Conservation (phyloP, 2,888 invertebrate genomes). For the Alloscopus bannaensis region DNA sequence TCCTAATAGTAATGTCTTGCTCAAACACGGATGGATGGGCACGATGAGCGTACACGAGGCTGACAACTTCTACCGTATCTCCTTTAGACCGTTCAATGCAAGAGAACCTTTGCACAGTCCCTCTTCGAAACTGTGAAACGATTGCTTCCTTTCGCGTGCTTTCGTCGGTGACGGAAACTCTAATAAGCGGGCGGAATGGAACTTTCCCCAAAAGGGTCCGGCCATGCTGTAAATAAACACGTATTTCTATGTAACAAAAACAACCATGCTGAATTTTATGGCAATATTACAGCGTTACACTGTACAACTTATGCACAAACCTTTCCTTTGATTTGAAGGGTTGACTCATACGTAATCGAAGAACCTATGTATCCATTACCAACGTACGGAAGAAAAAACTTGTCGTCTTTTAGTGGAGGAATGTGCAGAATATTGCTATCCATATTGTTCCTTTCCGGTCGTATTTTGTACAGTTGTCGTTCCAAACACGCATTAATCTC, state of each 20-base stretch:
- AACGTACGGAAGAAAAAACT: slow-evolving; percentile 82
- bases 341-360: slow-evolving; percentile 80
- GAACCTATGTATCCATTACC: slow-evolving; percentile 86
- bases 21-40: slow-evolving; percentile 86
- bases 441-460: slow-evolving; percentile 80
- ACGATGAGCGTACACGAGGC: slow-evolving; percentile 86
- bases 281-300: too few relatives aligned
- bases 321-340: slow-evolving; percentile 80
- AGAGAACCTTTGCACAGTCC: slow-evolving; percentile 80
- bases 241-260: too few relatives aligned
- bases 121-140: slow-evolving; percentile 80
- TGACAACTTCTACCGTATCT: slow-evolving; percentile 68
- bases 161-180: slow-evolving; percentile 78
- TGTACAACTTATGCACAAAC: slow-evolving; percentile 63
- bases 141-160: slow-evolving; percentile 81
- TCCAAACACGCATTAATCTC: slow-evolving; percentile 81
- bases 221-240: slow-evolving; percentile 76
- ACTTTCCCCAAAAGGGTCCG: slow-evolving; percentile 82
- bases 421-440: slow-evolving; percentile 83
- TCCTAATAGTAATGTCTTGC: slow-evolving; percentile 86
- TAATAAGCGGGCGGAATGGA: slow-evolving; percentile 82
- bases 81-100: slow-evolving; percentile 69
- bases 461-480: slow-evolving; percentile 81
- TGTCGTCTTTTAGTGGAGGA: slow-evolving; percentile 78
- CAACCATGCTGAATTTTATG: too few relatives aligned